Evolutionary conservation across 2,888 invertebrate genomes (phyloP), one percentile per base, ranked within the genome.

Genomic region (Latrodectus hesperus): DNA sequence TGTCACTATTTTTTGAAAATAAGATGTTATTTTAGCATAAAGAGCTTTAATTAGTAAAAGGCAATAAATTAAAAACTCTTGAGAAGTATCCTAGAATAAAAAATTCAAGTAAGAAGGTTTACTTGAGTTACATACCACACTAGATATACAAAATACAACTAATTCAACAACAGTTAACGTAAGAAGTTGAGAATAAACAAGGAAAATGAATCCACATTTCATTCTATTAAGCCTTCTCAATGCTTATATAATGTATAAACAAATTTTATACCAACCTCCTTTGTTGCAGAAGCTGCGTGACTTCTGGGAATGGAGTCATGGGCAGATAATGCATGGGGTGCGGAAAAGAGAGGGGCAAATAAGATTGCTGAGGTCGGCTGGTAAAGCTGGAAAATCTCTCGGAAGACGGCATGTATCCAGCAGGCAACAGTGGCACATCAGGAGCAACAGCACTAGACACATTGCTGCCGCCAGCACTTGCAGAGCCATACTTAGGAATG

Each of bases 401-500:
- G 49, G 87, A 68, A 16, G 86, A 75, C 26, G 86, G 76, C 79
- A 88, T 65, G 77, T 83, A 88, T 22, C 88, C 88, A 22, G 81
- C 71, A 12, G 88, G 82, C 22, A 82, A 55, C 26, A 89, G 76
- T 38, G 86, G 71, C 26, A 79, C 52, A 8, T 82, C 85, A 6
- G 38, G 38, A 9, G 74, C 16, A 9, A 64, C 26, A 12, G 64
- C 38, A 51, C 78, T 52, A 26, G 71, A 22, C 9, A 72, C 38
- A 52, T 65, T 60, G 22, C 17, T 51, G 12, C 68, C 75, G 17
- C 75, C 75, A 26, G 71, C 67, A 70, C 53, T 52, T 65, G 81
- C 51, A 70, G 85, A 76, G 55, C 88, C 89, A 79, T 86, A 89
- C 85, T 90, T 90, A n/a, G 90, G 90, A 76, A 90, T 89, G 79